Conservation (phyloP, 2,113 vertebrate species). For the Mormyrus lacerda region DNA sequence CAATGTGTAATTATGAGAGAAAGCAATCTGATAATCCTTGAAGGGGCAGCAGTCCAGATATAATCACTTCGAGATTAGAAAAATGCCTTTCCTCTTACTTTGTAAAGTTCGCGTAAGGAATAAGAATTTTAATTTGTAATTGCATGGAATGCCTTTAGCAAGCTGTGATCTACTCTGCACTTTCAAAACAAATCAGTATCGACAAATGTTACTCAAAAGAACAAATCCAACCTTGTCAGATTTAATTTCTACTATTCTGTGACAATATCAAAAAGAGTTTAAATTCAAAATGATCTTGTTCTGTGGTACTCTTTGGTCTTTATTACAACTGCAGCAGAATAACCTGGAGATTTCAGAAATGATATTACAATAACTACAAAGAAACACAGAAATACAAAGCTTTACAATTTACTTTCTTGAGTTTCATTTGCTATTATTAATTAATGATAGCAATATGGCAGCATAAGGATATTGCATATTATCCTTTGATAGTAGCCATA, state of each 20-base stretch:
- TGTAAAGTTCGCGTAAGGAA: slow-evolving; percentile 21
- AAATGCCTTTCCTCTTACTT: slow-evolving; percentile 26
- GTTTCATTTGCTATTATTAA: slow-evolving; percentile 44
- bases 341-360: slow-evolving; percentile 26
- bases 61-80: slow-evolving; percentile 70
- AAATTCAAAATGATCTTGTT: slow-evolving; percentile 34
- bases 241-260: slow-evolving; percentile 42
- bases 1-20: slow-evolving; percentile 87
- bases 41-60: slow-evolving; percentile 72
- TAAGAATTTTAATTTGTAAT: slow-evolving; percentile 39
- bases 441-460: slow-evolving; percentile 29
- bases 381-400: slow-evolving; percentile 28
- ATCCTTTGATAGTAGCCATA: background rate
- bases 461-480: background rate
- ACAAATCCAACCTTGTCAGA: slow-evolving; percentile 25
- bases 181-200: slow-evolving; percentile 32
- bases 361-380: slow-evolving; percentile 43
- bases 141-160: slow-evolving; percentile 31
- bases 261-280: slow-evolving; percentile 34
- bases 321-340: slow-evolving; percentile 15
- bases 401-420: slow-evolving; percentile 37
- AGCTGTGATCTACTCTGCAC: slow-evolving; percentile 29
- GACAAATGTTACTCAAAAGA: slow-evolving; percentile 39
- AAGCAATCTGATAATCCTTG: slow-evolving; percentile 77
- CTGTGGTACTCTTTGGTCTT: slow-evolving; percentile 20